Evolutionary conservation across 2,113 vertebrate genomes (phyloP), one percentile per base, ranked within the genome.

Genomic region (Zosterops japonicus): DNA sequence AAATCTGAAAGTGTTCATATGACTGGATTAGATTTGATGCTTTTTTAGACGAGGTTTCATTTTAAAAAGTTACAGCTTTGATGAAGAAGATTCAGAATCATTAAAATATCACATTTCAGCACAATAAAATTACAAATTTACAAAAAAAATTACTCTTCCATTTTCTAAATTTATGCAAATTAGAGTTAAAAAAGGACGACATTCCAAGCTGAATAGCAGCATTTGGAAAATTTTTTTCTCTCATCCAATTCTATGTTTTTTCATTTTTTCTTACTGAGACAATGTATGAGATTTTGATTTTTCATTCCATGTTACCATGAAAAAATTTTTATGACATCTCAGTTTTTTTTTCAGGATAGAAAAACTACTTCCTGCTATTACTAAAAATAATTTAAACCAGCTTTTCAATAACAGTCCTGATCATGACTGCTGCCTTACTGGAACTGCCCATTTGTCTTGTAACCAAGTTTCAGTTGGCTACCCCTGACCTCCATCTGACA

Each of bases 121-220:
- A 14, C 14, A 65, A 35, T 49, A 67, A 90, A 89, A 64, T 75
- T 12, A 68, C 28, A 70, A 83, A 70, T 46, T 44, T 23, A 46
- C 47, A 27, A 29, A 60, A 59, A 64, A 89, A 87, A 78, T 63
- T 71, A 71, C 20, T n/a, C 35, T 70, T 78, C 24, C 7, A 41
- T 88, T 83, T 90, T 78, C 60, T 81, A 90, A 81, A 64, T 87
- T 12, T 78, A 90, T 90, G 28, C 41, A 83, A 81, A 90, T 90
- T 64, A n/a, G 4, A 49, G 8, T 52, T 49, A 0, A 44, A 28
- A 80, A 47, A 52, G 8, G 7, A 49, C 13, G 72, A 44, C 60
- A 82, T 39, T 83, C 35, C 53, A 74, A 92, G 11, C 11, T 75
- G 9, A 83, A 83, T 4, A 29, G 6, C 35, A 70, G 18, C 11